Conservation (phyloP, 2,797 vertebrate genomes). For the Todus mexicanus region DNA sequence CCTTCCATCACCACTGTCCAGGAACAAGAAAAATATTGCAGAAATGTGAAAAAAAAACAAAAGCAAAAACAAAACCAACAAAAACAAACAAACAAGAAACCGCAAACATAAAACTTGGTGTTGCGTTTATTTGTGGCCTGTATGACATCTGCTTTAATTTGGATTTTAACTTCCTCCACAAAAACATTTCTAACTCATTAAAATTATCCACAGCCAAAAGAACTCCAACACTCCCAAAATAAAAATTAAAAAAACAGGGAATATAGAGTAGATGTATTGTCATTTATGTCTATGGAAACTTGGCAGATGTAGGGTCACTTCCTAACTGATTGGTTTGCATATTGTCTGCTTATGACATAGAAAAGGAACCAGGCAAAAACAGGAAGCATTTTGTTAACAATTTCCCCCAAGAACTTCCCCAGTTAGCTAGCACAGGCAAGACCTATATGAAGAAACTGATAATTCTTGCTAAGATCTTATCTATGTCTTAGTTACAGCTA, state of each 20-base stretch:
- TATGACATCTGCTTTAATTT: background rate
- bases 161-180: background rate
- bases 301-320: background rate
- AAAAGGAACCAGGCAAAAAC: background rate
- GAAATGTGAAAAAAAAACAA: background rate
- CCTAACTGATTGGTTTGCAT: background rate
- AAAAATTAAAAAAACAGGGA: background rate
- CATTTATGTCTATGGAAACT: background rate
- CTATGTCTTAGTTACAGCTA: background rate
- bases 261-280: background rate
- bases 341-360: background rate
- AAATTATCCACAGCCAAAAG: background rate
- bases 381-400: background rate
- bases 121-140: background rate
- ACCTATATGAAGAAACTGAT: accelerated
- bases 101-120: too few species aligned
- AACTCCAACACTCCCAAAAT: background rate
- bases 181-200: background rate
- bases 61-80: too few species aligned
- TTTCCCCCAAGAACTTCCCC: background rate
- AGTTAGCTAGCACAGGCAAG: background rate
- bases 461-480: background rate
- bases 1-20: background rate
- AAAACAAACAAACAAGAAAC: too few species aligned
- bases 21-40: background rate